Conservation (phyloP, 2,797 vertebrate genomes). For the Sebastes oblongus region DNA sequence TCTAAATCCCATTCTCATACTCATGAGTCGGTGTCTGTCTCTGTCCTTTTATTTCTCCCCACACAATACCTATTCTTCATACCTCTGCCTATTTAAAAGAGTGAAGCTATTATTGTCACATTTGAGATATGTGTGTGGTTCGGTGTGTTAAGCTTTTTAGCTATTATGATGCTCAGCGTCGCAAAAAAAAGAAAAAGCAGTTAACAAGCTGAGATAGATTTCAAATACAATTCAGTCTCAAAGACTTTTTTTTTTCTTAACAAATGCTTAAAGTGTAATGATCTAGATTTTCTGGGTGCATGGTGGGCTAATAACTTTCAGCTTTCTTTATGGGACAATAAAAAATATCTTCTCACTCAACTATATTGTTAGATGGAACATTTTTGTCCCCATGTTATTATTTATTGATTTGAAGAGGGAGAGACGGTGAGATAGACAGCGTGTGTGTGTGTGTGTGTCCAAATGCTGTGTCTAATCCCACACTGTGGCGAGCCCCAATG, state of each 20-base stretch:
- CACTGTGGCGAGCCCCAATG: slow-evolving; percentile 48
- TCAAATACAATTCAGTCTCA: slow-evolving; percentile 5
- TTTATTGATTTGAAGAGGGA: slow-evolving; percentile 66
- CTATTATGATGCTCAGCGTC: neutral
- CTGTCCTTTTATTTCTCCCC: slow-evolving; percentile 8
- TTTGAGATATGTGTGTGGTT: neutral
- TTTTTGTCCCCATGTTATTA: slow-evolving; percentile 48
- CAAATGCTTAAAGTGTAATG: slow-evolving; percentile 4
- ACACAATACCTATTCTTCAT: neutral
- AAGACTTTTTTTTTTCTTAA: neutral
- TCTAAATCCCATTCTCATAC: slow-evolving; percentile 7
- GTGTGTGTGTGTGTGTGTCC: slow-evolving; percentile 36
- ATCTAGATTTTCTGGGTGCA: slow-evolving; percentile 26
- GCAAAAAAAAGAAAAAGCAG: neutral
- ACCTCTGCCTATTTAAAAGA: slow-evolving; percentile 2
- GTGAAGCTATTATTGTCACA: neutral
- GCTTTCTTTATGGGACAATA: slow-evolving; percentile 30
- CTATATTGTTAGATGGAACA: slow-evolving; percentile 42
- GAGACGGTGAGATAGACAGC: slow-evolving; percentile 18
- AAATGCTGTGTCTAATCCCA: slow-evolving; percentile 72
- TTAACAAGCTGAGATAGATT: neutral
- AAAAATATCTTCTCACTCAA: slow-evolving; percentile 34
- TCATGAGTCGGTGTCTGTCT: neutral
- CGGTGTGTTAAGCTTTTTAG: neutral
- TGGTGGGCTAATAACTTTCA: slow-evolving; percentile 1